phyloP scores from a whole-genome alignment of 2,113 vertebrate species.

The Pseudonaja textilis region DNA sequence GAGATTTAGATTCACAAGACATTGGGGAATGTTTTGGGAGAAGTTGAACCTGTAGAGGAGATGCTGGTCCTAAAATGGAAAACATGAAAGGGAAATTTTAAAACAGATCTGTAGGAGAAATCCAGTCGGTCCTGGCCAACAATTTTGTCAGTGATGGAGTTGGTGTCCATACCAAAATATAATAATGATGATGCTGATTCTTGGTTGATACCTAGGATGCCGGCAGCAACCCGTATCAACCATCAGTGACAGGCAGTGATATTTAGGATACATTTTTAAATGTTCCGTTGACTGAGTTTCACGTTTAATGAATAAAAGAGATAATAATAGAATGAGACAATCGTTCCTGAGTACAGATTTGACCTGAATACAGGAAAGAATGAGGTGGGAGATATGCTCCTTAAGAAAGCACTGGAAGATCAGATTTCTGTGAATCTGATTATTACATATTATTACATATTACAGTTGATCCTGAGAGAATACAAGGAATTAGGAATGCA shows the following conservation, averaged over 20 bases:
- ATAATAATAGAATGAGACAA: background rate
- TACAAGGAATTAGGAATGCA: background rate
- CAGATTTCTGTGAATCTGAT: background rate
- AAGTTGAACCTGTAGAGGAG: background rate
- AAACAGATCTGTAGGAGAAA: background rate
- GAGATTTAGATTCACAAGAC: background rate
- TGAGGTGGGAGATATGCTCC: background rate
- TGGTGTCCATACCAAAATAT: background rate
- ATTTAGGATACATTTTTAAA: too few species aligned
- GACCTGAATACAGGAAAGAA: background rate
- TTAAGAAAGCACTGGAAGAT: background rate
- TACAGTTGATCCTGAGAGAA: background rate
- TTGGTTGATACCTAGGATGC: too few species aligned
- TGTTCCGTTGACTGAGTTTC: too few species aligned
- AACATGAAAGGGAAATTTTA: background rate
- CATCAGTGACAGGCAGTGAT: too few species aligned
- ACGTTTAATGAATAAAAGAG: too few species aligned
- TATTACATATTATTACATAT: too few species aligned
- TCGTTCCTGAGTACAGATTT: background rate
- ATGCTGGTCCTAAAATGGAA: background rate
- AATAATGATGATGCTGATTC: background rate
- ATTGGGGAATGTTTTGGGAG: background rate
- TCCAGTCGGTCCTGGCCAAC: background rate
- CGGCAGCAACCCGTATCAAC: too few species aligned
- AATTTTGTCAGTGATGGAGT: background rate